These are phyloP conservation scores for Leptopilina drosophilae DNA, from an alignment of 2,888 invertebrate species.

Conservation along the genomic window DNA sequence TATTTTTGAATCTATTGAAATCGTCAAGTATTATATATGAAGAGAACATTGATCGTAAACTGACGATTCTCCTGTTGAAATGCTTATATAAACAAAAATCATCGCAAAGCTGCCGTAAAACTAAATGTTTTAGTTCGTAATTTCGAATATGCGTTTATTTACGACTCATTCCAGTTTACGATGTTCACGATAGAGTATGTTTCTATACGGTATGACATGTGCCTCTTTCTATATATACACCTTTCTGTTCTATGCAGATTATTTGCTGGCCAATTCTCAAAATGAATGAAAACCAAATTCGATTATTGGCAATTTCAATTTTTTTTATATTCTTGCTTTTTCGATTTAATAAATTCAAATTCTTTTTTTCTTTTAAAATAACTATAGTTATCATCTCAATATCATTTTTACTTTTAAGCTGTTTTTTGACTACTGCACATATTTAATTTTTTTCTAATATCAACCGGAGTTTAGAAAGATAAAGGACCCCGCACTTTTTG, in stretches of 20 bases:
- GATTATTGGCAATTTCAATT: not conserved
- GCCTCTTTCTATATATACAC: not conserved
- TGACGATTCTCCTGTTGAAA: not conserved
- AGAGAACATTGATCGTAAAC: constrained; percentile 25
- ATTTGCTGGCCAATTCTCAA: not conserved
- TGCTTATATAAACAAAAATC: constrained; percentile 15
- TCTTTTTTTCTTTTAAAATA: too few relatives aligned
- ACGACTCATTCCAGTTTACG: constrained; percentile 32
- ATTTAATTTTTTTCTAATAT: too few relatives aligned
- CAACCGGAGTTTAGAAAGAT: too few relatives aligned
- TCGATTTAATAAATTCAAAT: too few relatives aligned
- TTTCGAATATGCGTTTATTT: constrained; percentile 29
- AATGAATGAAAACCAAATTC: not conserved
- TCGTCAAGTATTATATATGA: constrained; percentile 1
- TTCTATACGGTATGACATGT: constrained; percentile 14
- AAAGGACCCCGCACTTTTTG: too few relatives aligned
- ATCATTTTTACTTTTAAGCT: too few relatives aligned
- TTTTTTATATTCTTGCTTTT: too few relatives aligned
- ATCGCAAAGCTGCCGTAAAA: constrained; percentile 26
- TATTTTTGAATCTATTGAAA: constrained; percentile 6
- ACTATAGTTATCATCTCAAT: too few relatives aligned
- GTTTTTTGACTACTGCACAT: too few relatives aligned
- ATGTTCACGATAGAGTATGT: constrained; percentile 15
- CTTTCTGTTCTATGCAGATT: not conserved
- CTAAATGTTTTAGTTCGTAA: constrained; percentile 33